Base-by-base conservation (phyloP, 2,113 vertebrate genomes). In the Chitala chitala region DNA sequence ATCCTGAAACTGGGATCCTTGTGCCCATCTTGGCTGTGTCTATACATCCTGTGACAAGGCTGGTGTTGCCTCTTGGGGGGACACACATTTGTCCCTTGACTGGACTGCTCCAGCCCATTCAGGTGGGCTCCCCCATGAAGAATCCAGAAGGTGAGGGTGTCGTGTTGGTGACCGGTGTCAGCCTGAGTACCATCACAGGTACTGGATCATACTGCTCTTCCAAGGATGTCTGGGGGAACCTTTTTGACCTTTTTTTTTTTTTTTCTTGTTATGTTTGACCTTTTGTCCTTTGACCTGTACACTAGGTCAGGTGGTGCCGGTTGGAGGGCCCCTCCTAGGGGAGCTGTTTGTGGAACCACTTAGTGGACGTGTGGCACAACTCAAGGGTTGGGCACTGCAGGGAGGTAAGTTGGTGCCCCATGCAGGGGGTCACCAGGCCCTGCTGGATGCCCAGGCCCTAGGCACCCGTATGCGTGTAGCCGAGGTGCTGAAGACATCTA, bases 11-110 rank as follows among this genome's bases (percentile, higher is more conserved):
- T 0, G 92, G 91, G 24, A 80, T 94, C 2, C 87, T 93, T 24
- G 94, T 98, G 20, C 94, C 95, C 0, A 89, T 94, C 76, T 83
- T 98, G 8, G 95, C 90, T 29, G 86, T 95, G 17, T 95, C 93
- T 0, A 88, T 93, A 61, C 93, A 96, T 69, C 94, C 93, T 0
- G 81, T 86, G 64, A 93, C 87, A 0, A 89, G 92, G 48, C 81
- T 92, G 72, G 87, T 92, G 68, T 89, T 94, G 82, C 83, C 93
- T 2, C 82, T 96, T 36, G 94, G 93, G 20, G 93, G 92, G 0
- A 84, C 88, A 0, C 89, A 95, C 65, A 65, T 81, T 15, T 96
- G 93, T 69, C 94, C 94, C 2, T 78, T 98, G 1, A 94, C 94
- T 6, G 82, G 84, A 48, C 82, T 87, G 2, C 24, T 81, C 54